Evolutionary conservation across 2,113 vertebrate species (phyloP), one percentile per base, ranked within the genome.

Genomic region (Microtus oregoni): DNA sequence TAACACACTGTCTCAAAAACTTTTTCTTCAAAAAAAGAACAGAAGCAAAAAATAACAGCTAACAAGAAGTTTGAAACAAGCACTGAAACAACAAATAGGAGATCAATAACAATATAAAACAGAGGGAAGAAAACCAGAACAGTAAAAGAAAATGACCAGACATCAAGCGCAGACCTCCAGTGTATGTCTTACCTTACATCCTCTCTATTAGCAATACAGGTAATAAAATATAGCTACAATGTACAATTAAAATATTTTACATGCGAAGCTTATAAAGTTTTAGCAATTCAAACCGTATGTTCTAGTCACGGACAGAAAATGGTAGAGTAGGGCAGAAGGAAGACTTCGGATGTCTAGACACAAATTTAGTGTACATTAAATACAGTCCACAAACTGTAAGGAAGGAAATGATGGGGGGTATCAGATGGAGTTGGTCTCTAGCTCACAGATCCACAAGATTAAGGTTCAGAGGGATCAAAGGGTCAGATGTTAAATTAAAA

Each of bases 361-460:
- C 38, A 75, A 92, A 72, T 26, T 89, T 14, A 67, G 52, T 50
- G 32, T 4, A 70, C 3, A 63, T 55, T 52, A 65, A 75, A 55
- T 20, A 79, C 0, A 47, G 28, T 24, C 35, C 5, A 61, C 1
- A 79, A 79, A 32, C 41, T 72, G 26, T 2, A 61, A 61, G 6
- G 47, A 52, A 75, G 92, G 35, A 86, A 67, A 22, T 8, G 41
- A 70, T 7, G 82, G 14, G 30, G 12, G 32, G 28, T 73, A 7
- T 44, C 41, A 28, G 28, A 8, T 75, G 44, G 52, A 67, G 89
- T 76, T 17, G 52, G 22, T 76, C 75, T 41, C n/a, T 76, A 81
- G 47, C 24, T 94, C 77, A 85, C 26, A 41, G 58, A 77, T 55
- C 50, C 38, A 86, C 30, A 96, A 68, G 88, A 86, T 89, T 91